Percentiles rank a stretch among this genome's conserved stretches.
phyloP scores from a whole-genome alignment of 1,140 invertebrate species.

The Drosophila tropicalis region DNA sequence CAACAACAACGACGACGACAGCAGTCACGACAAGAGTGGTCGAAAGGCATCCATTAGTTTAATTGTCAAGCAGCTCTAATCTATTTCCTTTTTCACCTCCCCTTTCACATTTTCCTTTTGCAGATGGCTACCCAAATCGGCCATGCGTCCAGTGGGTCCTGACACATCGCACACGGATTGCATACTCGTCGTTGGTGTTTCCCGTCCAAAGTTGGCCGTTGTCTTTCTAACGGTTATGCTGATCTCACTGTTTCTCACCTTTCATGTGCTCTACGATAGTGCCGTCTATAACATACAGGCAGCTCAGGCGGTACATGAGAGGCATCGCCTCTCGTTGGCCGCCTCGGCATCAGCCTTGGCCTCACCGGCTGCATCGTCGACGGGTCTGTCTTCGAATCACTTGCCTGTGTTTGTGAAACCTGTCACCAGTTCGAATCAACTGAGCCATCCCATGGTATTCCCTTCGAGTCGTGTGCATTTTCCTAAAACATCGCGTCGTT shows the following conservation, averaged over 20 bases:
- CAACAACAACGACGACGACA: too few relatives aligned
- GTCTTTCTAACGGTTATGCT: conserved; percentile 90
- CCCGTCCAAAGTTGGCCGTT: conserved; percentile 90
- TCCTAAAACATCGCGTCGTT: conserved; percentile 84
- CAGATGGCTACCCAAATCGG: conserved; percentile 91
- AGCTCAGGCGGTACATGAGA: conserved; percentile 74
- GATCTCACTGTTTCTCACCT: conserved; percentile 90
- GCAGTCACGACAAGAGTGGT: neutral
- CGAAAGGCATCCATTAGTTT: conserved; percentile 29
- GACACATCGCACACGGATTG: conserved; percentile 88
- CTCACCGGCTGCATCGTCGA: conserved; percentile 4
- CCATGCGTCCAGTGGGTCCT: conserved; percentile 90
- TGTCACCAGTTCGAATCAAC: conserved; percentile 65
- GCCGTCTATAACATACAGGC: conserved; percentile 90
- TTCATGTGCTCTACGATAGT: conserved; percentile 92
- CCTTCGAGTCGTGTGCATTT: conserved; percentile 83
- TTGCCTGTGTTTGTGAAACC: conserved; percentile 71
- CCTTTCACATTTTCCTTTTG: conserved; percentile 14
- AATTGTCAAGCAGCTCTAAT: conserved; percentile 29
- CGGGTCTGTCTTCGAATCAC: conserved; percentile 50
- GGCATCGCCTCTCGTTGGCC: conserved; percentile 68
- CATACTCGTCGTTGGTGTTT: conserved; percentile 90
- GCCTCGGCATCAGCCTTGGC: conserved; percentile 37
- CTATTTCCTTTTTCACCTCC: conserved; percentile 22
- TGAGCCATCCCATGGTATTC: conserved; percentile 83